A percentile compares a stretch with the other conserved stretches of the same genome.
These are phyloP conservation scores for Hipparchia semele DNA, from an alignment of 2,888 invertebrate genomes.

Conservation along the genomic window DNA sequence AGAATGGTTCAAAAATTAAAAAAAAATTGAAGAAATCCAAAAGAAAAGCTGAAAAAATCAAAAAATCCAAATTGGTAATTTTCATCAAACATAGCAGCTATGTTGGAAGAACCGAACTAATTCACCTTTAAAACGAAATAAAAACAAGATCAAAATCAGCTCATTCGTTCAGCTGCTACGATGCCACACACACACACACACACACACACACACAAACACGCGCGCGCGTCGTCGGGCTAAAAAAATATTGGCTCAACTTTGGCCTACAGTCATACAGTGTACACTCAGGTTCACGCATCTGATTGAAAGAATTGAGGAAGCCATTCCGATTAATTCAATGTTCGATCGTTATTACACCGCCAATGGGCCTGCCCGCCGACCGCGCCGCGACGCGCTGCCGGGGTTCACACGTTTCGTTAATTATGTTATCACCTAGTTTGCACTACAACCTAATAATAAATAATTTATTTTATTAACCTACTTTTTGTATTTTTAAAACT, in stretches of 20 bases:
- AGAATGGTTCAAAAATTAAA: too few species aligned
- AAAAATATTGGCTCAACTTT: neutral
- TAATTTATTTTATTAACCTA: neutral
- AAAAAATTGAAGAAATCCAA: too few species aligned
- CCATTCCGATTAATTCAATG: slow-evolving; percentile 36
- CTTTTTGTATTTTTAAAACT: neutral
- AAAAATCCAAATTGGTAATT: too few species aligned
- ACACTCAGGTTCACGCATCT: slow-evolving; percentile 30
- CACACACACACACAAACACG: too few species aligned
- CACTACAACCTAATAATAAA: slow-evolving; percentile 1
- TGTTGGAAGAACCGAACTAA: too few species aligned
- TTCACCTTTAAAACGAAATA: too few species aligned
- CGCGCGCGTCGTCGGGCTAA: too few species aligned
- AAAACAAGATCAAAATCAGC: too few species aligned
- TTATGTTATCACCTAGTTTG: slow-evolving; percentile 28
- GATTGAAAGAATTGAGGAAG: slow-evolving; percentile 34
- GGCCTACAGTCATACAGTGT: slow-evolving; percentile 2
- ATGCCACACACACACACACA: too few species aligned
- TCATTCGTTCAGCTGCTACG: too few species aligned
- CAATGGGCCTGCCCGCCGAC: neutral
- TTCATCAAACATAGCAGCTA: too few species aligned
- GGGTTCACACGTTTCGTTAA: slow-evolving; percentile 35
- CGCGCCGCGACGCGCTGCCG: slow-evolving; percentile 5
- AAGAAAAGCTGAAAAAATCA: too few species aligned
- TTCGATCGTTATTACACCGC: slow-evolving; percentile 33